Base-by-base conservation (phyloP, 1,140 invertebrate species). In the Heliconius eleuchia region DNA sequence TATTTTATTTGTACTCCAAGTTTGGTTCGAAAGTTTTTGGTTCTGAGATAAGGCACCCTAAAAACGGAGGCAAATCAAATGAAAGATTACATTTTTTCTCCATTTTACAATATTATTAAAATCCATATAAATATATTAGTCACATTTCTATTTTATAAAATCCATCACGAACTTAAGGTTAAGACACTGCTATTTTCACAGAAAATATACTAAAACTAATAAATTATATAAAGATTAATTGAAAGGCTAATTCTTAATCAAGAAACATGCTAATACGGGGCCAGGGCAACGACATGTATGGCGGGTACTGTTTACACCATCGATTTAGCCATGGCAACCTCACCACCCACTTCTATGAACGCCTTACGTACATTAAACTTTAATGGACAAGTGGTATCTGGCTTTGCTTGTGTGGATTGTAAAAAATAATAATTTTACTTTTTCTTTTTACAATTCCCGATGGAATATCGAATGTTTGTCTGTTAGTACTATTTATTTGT, bases 241-340 rank as follows among this genome's bases (percentile, higher is more conserved):
- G n/a, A n/a, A n/a, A 66, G 37, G 1, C n/a, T 78, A 66, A 78
- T 74, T 74, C 18, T 27, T 60, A 74, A 71, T 74, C 71, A n/a
- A 57, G 37, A n/a, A n/a, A 9, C 73, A 78, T 73, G 71, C 55
- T 78, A 78, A 73, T 42, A 34, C 57, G 34, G 72, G n/a, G 55
- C 72, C 57, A 70, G 72, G 37, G 72, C 72, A 74, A 50, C 39
- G 72, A 74, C 77, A 74, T 72, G 71, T 55, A 50, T 66, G 39
- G 23, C 71, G 72, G n/a, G 42, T 74, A 55, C 34, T 39, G 55
- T 13, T 78, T 74, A 66, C 19, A 72, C n/a, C 23, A 60, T 74
- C 27, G 55, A 74, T 70, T 73, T 78, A 66, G 19, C 72, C 57
- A 78, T 78, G 57, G 77, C 77, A 78, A 78, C 77, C 60, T 16